Base-by-base conservation (phyloP, 2,888 invertebrate species). In the Diplolepis rosae region DNA sequence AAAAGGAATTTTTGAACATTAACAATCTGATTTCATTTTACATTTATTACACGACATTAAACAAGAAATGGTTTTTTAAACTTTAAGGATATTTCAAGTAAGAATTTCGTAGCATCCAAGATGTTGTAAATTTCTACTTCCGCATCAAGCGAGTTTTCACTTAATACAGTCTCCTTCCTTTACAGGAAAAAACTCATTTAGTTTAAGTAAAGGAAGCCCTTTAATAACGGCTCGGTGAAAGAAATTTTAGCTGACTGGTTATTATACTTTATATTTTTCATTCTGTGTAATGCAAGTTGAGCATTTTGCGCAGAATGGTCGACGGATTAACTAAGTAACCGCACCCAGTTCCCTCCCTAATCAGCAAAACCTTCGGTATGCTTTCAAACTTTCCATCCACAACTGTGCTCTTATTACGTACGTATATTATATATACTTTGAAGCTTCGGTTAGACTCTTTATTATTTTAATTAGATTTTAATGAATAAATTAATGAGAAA, bases 401-500 rank as follows among this genome's bases (percentile, higher is more conserved):
- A 61, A 32, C 24, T 61, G 24, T 11, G 24, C 24, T n/a, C 61
- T 61, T 39, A 24, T 50, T n/a, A 24, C 27, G 13, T 45, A 15
- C 15, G 18, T n/a, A 45, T 45, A 45, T 45, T n/a, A n/a, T n/a
- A 45, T 45, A 15, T 18, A 18, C 11, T 13, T 15, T 1, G 30
- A 30, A 22, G 35, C 39, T 35, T 39, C 18, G n/a, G 35, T 39
- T 61, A 22, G 32, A 61, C 35, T 61, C 22, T 61, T 18, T 35
- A 61, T 61, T 61, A 61, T 61, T 61, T 39, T 39, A 61, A 61
- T 61, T 61, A 39, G 35, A 61, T 61, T 61, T 61, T 6, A 27
- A 39, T 24, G 35, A 61, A 39, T 13, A 24, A 22, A 1, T 4
- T 4, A 35, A 61, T 39, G 13, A 61, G 39, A 24, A 35, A 61